A percentile compares a stretch with the other conserved stretches of the same genome.
Conservation (phyloP, 2,888 invertebrate genomes). For the Rhagonycha lutea region DNA sequence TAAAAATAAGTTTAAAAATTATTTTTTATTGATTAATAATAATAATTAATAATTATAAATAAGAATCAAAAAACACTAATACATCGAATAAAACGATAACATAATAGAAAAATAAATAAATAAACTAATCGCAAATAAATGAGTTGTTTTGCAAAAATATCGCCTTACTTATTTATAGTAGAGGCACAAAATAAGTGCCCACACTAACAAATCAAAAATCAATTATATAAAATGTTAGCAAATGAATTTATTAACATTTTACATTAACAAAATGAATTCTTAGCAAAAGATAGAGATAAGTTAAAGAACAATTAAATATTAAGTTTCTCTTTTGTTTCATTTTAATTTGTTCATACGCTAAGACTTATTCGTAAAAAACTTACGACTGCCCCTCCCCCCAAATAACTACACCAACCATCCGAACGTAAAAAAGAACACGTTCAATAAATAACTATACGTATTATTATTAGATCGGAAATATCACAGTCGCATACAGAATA, state of each 20-base stretch:
- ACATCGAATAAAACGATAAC: not conserved
- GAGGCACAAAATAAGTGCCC: conserved; percentile 47
- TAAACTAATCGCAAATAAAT: conserved; percentile 28
- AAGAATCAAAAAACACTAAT: not conserved
- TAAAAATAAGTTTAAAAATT: conserved; percentile 34
- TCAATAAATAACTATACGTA: conserved; percentile 44
- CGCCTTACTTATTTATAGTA: conserved; percentile 12
- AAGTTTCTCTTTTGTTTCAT: conserved; percentile 24
- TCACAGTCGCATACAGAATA: conserved; percentile 55
- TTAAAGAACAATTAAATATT: conserved; percentile 18
- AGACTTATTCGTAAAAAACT: conserved; percentile 46
- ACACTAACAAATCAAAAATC: conserved; percentile 42
- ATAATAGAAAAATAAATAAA: conserved; percentile 14
- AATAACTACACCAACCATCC: conserved; percentile 35
- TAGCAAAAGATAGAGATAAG: conserved; percentile 35
- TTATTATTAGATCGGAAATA: conserved; percentile 51
- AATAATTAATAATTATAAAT: conserved; percentile 11
- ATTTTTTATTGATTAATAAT: not conserved
- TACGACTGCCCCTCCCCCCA: conserved; percentile 39
- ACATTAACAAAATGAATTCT: conserved; percentile 28
- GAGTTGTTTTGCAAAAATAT: not conserved
- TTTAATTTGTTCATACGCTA: conserved; percentile 44
- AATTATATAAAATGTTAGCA: conserved; percentile 1
- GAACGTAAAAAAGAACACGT: conserved; percentile 38
- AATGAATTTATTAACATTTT: not conserved